Evolutionary conservation across 2,797 vertebrate genomes (phyloP).

Genomic region (Smutsia temminckii): DNA sequence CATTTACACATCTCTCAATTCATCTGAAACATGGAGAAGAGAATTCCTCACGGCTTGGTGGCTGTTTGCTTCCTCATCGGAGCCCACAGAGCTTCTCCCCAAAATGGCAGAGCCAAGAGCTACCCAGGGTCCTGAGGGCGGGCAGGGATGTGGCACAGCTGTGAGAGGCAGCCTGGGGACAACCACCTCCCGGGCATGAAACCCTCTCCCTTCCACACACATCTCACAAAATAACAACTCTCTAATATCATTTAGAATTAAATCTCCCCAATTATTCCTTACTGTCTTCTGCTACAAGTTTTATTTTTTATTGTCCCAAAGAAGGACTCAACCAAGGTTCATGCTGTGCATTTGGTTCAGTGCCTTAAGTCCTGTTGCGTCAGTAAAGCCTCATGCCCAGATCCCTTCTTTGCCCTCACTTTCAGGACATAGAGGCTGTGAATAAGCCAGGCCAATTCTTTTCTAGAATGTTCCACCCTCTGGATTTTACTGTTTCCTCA

Average conservation of each 20-base stretch:
- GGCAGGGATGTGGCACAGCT: no score
- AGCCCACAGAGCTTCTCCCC: not conserved
- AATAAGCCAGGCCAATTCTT: not conserved
- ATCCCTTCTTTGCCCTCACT: rapidly evolving
- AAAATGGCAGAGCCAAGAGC: rapidly evolving
- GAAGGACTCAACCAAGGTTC: rapidly evolving
- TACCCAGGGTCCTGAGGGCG: no score
- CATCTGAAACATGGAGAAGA: not conserved
- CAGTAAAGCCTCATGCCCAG: rapidly evolving
- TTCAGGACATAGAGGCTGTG: rapidly evolving
- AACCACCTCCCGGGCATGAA: no score
- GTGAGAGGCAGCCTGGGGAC: no score
- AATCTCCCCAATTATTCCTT: no score
- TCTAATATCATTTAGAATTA: not conserved
- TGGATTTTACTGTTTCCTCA: not conserved
- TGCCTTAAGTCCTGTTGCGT: rapidly evolving
- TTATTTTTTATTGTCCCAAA: not conserved
- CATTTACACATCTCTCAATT: rapidly evolving
- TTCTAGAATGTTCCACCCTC: rapidly evolving
- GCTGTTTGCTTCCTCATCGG: not conserved
- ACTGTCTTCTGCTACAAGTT: not conserved
- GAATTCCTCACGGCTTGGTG: not conserved
- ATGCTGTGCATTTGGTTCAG: rapidly evolving
- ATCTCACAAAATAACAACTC: not conserved
- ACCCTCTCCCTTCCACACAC: no score